Evolutionary conservation across 2,113 vertebrate species (phyloP).

Genomic region (Diadophis punctatus): DNA sequence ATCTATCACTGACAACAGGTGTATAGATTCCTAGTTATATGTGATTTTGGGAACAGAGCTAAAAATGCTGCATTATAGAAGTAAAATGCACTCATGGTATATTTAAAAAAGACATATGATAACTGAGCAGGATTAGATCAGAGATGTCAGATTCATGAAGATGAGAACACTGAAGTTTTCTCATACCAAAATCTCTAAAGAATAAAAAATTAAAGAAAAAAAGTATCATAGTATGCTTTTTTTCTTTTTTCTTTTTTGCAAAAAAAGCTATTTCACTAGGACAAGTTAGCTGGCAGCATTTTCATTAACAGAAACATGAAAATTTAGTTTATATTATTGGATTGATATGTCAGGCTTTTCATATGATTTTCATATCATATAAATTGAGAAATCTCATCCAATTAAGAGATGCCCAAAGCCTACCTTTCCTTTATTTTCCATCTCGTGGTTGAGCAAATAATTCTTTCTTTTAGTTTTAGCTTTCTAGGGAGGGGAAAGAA

Average conservation of each 20-base stretch:
- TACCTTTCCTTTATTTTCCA: neutral
- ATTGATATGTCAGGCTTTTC: neutral
- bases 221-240: neutral
- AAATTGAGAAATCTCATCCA: neutral
- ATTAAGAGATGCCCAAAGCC: neutral
- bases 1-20: neutral
- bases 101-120: neutral
- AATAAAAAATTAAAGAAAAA: neutral
- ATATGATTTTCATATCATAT: neutral
- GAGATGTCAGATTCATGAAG: neutral
- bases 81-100: neutral
- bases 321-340: neutral
- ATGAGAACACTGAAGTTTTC: neutral
- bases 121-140: neutral
- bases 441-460: neutral
- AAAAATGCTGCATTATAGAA: neutral
- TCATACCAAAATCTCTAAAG: neutral
- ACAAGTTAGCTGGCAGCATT: neutral
- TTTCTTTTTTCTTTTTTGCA: fast-evolving
- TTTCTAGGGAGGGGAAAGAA: neutral
- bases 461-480: neutral
- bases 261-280: neutral
- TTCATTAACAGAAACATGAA: neutral
- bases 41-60: neutral
- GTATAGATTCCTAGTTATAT: neutral